Evolutionary conservation across 2,888 invertebrate species (phyloP), one percentile per base, ranked within the genome.

Genomic region (Heliconius ethilla): DNA sequence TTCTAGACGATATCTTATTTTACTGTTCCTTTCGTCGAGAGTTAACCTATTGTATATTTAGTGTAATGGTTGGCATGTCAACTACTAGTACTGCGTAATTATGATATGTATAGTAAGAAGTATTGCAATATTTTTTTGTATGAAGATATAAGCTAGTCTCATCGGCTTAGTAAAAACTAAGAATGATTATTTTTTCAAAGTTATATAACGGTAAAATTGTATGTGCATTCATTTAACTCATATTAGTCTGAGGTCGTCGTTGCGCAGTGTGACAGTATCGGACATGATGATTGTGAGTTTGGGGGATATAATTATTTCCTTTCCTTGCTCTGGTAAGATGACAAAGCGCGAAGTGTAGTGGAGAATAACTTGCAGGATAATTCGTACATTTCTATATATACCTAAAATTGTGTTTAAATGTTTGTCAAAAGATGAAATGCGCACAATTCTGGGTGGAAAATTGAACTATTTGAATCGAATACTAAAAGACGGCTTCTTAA

Each of bases 81-180:
- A 45, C 25, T 9, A 40, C 37, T 45, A 45, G 25, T 25, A 69
- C 15, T 69, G 40, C 25, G 15, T 69, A 40, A 40, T 25, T 69
- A 45, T 69, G 25, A 69, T 25, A 45, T 25, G 40, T 69, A 25
- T 69, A 69, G 7, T 40, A 69, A 25, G 25, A 27, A 40, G 25
- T 69, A 69, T 40, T 69, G 40, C 69, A 69, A 69, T 40, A 69
- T 18, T 69, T 40, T 25, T 69, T 69, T 45, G 25, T 69, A 69
- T 69, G 67, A 25, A 18, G 40, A 69, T 13, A 40, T 69, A 22
- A 67, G n/a, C n/a, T 69, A 25, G 25, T 45, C 15, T 25, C 40
- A 69, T 45, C 9, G 15, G 45, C 40, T 69, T 69, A 45, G 40
- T 69, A 18, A 40, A 69, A 69, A 13, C 13, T 67, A 37, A 67